These are phyloP conservation scores for Pangasianodon hypophthalmus DNA, from an alignment of 2,113 vertebrate genomes.

Conservation along the genomic window DNA sequence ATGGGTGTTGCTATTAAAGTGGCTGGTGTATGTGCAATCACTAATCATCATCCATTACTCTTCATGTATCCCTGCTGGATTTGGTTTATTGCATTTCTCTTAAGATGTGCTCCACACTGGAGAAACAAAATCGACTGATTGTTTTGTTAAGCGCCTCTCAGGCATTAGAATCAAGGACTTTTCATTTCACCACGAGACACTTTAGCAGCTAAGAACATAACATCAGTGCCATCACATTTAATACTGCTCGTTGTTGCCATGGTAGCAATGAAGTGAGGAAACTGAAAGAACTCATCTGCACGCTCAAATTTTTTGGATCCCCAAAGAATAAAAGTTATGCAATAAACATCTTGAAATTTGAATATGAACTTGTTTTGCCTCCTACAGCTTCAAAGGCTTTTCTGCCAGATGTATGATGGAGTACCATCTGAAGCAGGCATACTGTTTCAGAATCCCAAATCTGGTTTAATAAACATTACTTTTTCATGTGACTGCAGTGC, in stretches of 20 bases:
- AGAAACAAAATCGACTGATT: background rate
- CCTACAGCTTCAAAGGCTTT: background rate
- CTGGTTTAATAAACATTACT: background rate
- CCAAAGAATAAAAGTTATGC: background rate
- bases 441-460: background rate
- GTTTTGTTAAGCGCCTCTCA: background rate
- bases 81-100: background rate
- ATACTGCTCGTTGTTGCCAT: slow-evolving; percentile 8
- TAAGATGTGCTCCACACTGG: background rate
- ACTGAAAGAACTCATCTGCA: background rate
- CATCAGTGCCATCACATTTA: slow-evolving; percentile 5
- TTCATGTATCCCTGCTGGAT: slow-evolving; percentile 3
- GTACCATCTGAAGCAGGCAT: background rate
- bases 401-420: background rate
- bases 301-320: background rate
- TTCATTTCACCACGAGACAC: background rate
- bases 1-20: background rate
- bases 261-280: background rate
- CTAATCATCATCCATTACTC: background rate
- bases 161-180: background rate
- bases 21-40: background rate
- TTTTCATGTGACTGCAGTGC: background rate
- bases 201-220: background rate
- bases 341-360: slow-evolving; percentile 15
- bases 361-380: slow-evolving; percentile 9